Evolutionary conservation across 2,113 vertebrate genomes (phyloP), one percentile per base, ranked within the genome.

Genomic region (Calypte anna): DNA sequence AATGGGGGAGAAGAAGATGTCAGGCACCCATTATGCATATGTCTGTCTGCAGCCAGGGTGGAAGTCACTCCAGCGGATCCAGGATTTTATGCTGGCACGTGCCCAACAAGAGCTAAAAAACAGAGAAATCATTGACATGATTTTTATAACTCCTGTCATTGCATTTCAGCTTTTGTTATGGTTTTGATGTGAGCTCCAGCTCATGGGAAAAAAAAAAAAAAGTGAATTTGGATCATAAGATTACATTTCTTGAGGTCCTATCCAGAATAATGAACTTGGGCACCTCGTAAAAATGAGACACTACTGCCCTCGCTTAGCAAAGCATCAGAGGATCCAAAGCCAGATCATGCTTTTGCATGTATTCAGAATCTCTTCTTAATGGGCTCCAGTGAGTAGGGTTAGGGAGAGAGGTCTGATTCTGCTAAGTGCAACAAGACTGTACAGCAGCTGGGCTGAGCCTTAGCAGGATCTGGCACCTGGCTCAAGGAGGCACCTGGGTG

Each of bases 381-480:
- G 3, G 62, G 53, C 31, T 57, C 30, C 50, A 59, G 63, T 9
- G 18, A 63, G 66, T 48, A 33, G 54, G 18, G 31, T 22, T 91
- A 58, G 36, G 22, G 27, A 18, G 12, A 54, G 36, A 66, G 58
- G 59, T 51, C 58, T 77, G 7, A 59, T 67, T 53, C 23, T 55
- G 24, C 51, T 43, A 19, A 19, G 30, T 13, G 55, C 2, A 0
- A 24, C 3, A 57, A 76, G 73, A 68, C 20, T 6, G 61, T 4
- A 1, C 15, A 21, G 23, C 0, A 0, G 66, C 50, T 57, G 33
- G 21, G 44, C 51, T n/a, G 1, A 2, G 21, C 1, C 0, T 13
- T 25, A 61, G 38, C 2, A 6, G 38, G 44, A 30, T 58, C 44
- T 15, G 50, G n/a, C 50, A 12, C 30, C 50, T 1, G 1, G 46